These are phyloP conservation scores for Rhinolophus ferrumequinum DNA, from an alignment of 2,113 vertebrate genomes.

Conservation along the genomic window DNA sequence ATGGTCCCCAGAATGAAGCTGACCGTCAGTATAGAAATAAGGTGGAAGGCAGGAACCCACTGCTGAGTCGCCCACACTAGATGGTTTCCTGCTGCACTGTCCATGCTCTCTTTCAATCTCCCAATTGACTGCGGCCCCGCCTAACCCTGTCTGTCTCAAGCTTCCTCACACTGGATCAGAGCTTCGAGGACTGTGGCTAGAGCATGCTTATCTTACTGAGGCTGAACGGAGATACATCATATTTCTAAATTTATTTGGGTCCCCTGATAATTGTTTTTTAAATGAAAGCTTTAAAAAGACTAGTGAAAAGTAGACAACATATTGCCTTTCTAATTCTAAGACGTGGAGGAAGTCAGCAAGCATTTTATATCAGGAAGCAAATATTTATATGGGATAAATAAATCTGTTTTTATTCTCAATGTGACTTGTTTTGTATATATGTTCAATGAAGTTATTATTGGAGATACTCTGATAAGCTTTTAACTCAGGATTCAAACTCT, in stretches of 20 bases:
- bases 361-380: background rate
- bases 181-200: background rate
- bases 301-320: background rate
- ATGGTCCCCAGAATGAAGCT: background rate
- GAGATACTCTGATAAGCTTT: background rate
- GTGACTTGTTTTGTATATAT: background rate
- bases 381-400: background rate
- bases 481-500: background rate
- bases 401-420: background rate
- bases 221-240: background rate
- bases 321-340: slow-evolving; percentile 27
- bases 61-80: background rate
- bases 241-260: slow-evolving; percentile 14
- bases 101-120: background rate
- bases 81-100: background rate
- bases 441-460: background rate
- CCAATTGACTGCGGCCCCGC: background rate
- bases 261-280: background rate
- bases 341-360: background rate
- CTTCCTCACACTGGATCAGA: background rate
- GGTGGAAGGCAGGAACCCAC: background rate
- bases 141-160: background rate
- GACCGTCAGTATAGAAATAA: background rate
- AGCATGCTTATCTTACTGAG: background rate
- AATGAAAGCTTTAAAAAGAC: background rate